phyloP scores from a whole-genome alignment of 2,888 invertebrate genomes.

The Scotopteryx bipunctaria region DNA sequence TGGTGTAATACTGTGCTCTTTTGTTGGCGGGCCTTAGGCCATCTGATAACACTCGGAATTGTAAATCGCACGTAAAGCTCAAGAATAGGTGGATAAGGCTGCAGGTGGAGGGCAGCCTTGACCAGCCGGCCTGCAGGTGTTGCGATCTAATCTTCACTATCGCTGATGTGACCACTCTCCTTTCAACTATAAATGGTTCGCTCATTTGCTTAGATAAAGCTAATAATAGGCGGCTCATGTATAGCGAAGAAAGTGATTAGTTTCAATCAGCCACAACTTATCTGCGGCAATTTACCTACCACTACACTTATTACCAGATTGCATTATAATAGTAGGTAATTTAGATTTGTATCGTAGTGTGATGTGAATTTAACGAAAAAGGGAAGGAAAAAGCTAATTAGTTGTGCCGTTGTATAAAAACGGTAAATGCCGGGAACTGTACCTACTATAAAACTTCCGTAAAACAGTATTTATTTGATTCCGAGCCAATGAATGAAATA shows the following conservation, averaged over 20 bases:
- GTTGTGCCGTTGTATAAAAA: no score
- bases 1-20: conserved; percentile 62
- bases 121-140: conserved; percentile 59
- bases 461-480: no score
- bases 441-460: no score
- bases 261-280: conserved; percentile 26
- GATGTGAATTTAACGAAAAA: no score
- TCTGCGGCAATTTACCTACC: no score
- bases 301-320: no score
- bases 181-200: conserved; percentile 42
- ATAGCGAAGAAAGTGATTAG: conserved; percentile 23
- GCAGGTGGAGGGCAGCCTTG: conserved; percentile 57
- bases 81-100: conserved; percentile 58
- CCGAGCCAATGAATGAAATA: no score
- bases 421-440: no score
- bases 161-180: conserved; percentile 50
- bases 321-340: no score
- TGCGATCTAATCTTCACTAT: conserved; percentile 60
- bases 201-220: conserved; percentile 54
- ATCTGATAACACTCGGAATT: conserved; percentile 74
- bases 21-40: conserved; percentile 65
- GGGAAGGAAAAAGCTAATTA: no score
- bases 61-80: conserved; percentile 77
- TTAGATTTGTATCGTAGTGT: no score
- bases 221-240: conserved; percentile 32